Evolutionary conservation across 2,113 vertebrate genomes (phyloP), one percentile per base, ranked within the genome.

Genomic region (Phoxinus phoxinus): DNA sequence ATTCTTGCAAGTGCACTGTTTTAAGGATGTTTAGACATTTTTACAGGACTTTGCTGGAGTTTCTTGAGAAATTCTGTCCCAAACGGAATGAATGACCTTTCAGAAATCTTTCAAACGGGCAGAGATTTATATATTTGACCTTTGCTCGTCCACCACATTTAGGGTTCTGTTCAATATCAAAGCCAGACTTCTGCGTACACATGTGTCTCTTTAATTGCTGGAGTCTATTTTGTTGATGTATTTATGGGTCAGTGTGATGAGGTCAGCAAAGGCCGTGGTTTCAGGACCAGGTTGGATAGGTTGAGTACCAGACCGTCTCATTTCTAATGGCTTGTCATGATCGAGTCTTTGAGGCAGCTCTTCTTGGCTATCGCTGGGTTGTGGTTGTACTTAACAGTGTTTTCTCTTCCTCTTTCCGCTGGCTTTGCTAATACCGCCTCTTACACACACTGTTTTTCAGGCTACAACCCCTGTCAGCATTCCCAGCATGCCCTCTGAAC

Each of bases 391-490:
- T 80, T 32, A 67, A 35, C 61, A 48, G 15, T 67, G 37, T 81
- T 21, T 81, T 67, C 41, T 65, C 85, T 63, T 61, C 71, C 56
- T 78, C 27, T 37, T 81, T 71, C 44, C 72, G 58, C 46, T 71
- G 48, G 80, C 80, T 86, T 84, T 48, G n/a, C 63, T 30, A 72
- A 81, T 71, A 27, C 63, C 4, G 37, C 59, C 44, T 83, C 84
- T 46, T 44, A 86, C 81, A 61, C 81, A 80, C 78, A 21, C 88
- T 53, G 87, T 91, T 90, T 92, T 94, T 90, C 93, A 96, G 95
- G 95, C 95, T 85, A 93, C 92, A 75, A 93, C 93, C 90, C 94
- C 95, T 76, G 89, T 94, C 86, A 95, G 90, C 85, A 89, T 95
- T 92, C 94, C 94, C 86, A 87, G 76, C 82, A 88, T 93, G 82